phyloP scores from a whole-genome alignment of 1,140 invertebrate genomes.

The Idris sp. region DNA sequence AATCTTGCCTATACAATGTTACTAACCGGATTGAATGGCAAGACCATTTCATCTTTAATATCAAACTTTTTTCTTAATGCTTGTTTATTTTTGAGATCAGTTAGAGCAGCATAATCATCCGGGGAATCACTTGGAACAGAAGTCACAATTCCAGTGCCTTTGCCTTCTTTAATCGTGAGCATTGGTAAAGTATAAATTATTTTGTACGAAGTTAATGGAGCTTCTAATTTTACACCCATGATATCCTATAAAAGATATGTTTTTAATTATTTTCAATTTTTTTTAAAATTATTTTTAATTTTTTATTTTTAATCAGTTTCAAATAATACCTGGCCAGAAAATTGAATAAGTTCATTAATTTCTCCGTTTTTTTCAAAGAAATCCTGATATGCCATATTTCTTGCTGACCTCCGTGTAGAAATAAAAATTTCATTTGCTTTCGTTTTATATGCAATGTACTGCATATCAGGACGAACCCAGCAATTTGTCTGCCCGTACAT shows the following conservation, averaged over 20 bases:
- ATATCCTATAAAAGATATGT: slow-evolving; percentile 83
- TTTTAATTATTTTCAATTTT: no score
- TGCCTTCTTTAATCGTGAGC: slow-evolving; percentile 98
- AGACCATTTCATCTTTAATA: slow-evolving; percentile 95
- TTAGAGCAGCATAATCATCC: slow-evolving; percentile 97
- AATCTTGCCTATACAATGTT: slow-evolving; percentile 1
- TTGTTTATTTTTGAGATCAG: slow-evolving; percentile 97
- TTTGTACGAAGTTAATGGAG: slow-evolving; percentile 90
- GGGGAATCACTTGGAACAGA: slow-evolving; percentile 99
- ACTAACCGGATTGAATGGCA: slow-evolving; percentile 88
- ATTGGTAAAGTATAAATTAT: slow-evolving; percentile 97
- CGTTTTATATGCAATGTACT: slow-evolving; percentile 91
- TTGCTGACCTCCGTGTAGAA: slow-evolving; percentile 90
- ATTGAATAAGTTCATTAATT: slow-evolving; percentile 83
- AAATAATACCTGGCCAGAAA: slow-evolving; percentile 86
- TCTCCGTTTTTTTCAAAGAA: slow-evolving; percentile 91
- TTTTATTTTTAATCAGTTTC: no score
- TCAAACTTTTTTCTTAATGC: slow-evolving; percentile 95
- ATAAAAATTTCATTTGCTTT: slow-evolving; percentile 87
- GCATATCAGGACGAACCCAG: slow-evolving; percentile 97
- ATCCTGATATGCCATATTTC: slow-evolving; percentile 98
- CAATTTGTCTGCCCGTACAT: slow-evolving; percentile 99
- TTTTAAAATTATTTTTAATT: slow-evolving; percentile 6
- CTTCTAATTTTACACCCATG: slow-evolving; percentile 88
- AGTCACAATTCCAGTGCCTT: slow-evolving; percentile 98